Base-by-base conservation (phyloP, 2,888 invertebrate genomes). In the Eupeodes latifasciatus region DNA sequence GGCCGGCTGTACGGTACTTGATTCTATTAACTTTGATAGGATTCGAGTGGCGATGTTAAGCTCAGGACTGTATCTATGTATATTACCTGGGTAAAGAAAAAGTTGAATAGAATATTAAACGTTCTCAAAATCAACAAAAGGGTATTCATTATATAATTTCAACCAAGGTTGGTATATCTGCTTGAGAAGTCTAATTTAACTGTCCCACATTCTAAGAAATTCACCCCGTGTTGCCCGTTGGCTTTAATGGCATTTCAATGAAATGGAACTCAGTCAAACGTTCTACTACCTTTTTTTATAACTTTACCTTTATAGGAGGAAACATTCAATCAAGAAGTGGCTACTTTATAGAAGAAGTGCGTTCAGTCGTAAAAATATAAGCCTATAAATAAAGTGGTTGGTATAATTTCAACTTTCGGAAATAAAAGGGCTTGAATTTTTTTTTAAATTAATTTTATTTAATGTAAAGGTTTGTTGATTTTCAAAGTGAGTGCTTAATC, bases 1-100 rank as follows among this genome's bases (percentile, higher is more conserved):
- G n/a, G n/a, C 19, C 27, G 27, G 27, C 27, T 2, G 27, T 27
- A 47, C 62, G 40, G 40, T 40, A 47, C 62, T 72, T 72, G 71
- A 77, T 77, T 77, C 62, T 72, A 77, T 82, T 77, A 82, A 66
- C 82, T 55, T 57, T 77, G 57, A 82, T 57, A 71, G 77, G 66
- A 72, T 72, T 82, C 57, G 11, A 72, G 59, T 27, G 49, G 64
- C 27, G 27, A 57, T 51, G 34, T 51, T 4, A 16, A 40, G 27
- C 16, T 51, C 12, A 55, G 51, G 53, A 62, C 36, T 53, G 62
- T 53, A 19, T 69, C 34, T 51, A 53, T 27, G 27, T 27, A 27
- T 27, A 27, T 2, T 36, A 36, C 59, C 59, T 14, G 55, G 14
- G 40, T 40, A 40, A 9, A 1, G 19, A 12, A 49, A 49, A 36